phyloP scores from a whole-genome alignment of 1,140 invertebrate species.

The Trichomalopsis sarcophagae region DNA sequence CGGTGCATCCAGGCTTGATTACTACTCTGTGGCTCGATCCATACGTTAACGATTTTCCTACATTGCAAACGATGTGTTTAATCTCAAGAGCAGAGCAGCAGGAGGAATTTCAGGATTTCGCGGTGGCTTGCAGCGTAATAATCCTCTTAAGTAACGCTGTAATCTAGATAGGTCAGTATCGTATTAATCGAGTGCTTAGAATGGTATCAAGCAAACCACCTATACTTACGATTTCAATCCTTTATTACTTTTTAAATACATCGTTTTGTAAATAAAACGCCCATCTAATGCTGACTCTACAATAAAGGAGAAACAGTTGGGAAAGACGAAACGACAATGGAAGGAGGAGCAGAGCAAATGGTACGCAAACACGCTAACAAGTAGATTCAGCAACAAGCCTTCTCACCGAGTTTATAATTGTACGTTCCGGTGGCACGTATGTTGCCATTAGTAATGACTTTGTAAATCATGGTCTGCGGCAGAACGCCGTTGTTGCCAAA shows the following conservation, averaged over 20 bases:
- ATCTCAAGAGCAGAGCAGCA: background rate
- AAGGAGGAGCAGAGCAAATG: too few species aligned
- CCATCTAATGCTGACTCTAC: background rate
- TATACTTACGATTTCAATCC: background rate
- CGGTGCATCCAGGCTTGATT: background rate
- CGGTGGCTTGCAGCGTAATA: background rate
- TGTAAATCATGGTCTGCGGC: background rate
- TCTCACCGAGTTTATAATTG: too few species aligned
- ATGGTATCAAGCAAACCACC: background rate
- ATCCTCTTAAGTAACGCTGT: background rate
- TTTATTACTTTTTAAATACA: background rate
- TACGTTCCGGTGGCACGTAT: background rate
- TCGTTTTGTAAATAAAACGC: background rate
- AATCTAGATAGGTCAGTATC: too few species aligned
- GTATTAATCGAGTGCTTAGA: background rate
- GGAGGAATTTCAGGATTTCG: too few species aligned
- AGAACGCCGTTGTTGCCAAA: background rate
- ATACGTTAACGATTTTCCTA: too few species aligned
- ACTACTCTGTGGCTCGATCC: background rate
- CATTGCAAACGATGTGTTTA: background rate
- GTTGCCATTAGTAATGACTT: background rate
- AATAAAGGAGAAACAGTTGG: background rate
- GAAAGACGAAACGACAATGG: too few species aligned
- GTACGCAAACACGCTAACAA: too few species aligned
- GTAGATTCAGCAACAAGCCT: too few species aligned